These are phyloP conservation scores for Pseudorectes ferrugineus DNA, from an alignment of 2,113 vertebrate species.

Conservation along the genomic window DNA sequence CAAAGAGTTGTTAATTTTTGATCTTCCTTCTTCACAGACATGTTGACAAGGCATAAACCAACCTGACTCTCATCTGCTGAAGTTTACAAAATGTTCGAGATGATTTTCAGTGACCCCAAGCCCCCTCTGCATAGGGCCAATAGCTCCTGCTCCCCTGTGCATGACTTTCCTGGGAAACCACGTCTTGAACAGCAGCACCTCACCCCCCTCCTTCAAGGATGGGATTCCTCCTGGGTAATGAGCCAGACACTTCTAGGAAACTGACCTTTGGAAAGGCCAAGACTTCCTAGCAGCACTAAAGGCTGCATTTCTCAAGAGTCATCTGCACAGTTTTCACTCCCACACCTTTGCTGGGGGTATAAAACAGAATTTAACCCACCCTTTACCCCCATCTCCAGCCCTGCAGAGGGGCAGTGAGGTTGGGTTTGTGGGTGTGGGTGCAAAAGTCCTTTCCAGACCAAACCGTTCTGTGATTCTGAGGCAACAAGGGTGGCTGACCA, in stretches of 20 bases:
- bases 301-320: background rate
- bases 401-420: background rate
- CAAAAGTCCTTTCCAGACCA: background rate
- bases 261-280: background rate
- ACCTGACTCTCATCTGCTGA: background rate
- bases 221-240: conserved; percentile 54
- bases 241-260: background rate
- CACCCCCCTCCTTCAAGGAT: background rate
- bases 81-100: background rate
- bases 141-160: background rate
- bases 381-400: background rate
- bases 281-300: background rate
- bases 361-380: background rate
- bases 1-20: background rate
- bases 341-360: background rate
- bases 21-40: background rate
- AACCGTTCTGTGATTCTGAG: background rate
- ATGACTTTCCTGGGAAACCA: background rate
- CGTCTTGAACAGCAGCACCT: background rate
- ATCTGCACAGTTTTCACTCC: background rate
- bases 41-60: background rate
- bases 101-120: background rate
- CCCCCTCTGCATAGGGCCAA: background rate
- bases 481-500: background rate
- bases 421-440: background rate